Evolutionary conservation across 1,140 invertebrate genomes (phyloP), one percentile per base, ranked within the genome.

Genomic region (Reticulitermes speratus): DNA sequence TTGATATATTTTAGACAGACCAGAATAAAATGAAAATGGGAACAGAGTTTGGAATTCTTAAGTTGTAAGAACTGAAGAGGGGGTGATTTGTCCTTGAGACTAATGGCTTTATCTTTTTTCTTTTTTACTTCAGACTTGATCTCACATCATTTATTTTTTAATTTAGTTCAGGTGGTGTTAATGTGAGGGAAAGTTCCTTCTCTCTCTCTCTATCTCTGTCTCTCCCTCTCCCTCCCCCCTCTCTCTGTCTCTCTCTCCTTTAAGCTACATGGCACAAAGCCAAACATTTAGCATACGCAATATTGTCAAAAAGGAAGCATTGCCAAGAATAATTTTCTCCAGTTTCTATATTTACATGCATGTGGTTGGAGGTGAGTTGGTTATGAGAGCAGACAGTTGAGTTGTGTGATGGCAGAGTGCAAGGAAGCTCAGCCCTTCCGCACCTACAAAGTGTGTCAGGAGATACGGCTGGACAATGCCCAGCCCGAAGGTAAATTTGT

Each of bases 361-460:
- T 32, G 38, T 55, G 85, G 32, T 32, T 25, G 85, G n/a, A 75
- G 85, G 85, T 86, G 38, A 75, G 69, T 55, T 75, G 65, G 65
- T 25, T 75, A 7, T 21, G 48, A 52, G 45, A 52, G 45, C 45
- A 83, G 82, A 9, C 83, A 52, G 83, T 52, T 23, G 65, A 52
- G 85, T 75, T 82, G 69, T 86, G 86, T 86, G 30, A 87, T 87
- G 87, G 87, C 85, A 21, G 87, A 87, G 75, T 86, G 83, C 52
- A 87, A 87, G 44, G 82, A 85, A 85, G 65, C 38, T 59, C 59
- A 86, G 55, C 86, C 86, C 25, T 87, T 88, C 25, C 82, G 87
- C 21, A 87, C 87, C 14, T 90, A 90, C 87, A 90, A 90, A 89
- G 90, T 90, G 75, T 90, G 87, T 85, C 90, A 90, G 87, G 89